These are phyloP conservation scores for Danio aesculapii DNA, from an alignment of 2,797 vertebrate genomes.

Conservation along the genomic window DNA sequence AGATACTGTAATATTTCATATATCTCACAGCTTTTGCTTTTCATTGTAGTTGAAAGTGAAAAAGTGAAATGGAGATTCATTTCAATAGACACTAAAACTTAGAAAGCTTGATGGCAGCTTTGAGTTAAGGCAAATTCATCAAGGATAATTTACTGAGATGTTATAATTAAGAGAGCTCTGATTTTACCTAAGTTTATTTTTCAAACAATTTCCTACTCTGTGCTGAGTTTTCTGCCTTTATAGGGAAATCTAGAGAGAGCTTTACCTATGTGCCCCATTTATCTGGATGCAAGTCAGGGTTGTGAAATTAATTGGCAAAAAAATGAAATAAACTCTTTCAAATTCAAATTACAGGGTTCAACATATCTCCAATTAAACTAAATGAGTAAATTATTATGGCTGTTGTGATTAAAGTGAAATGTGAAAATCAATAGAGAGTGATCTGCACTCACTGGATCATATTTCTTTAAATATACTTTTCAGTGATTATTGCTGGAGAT, in stretches of 20 bases:
- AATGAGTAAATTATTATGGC: no score
- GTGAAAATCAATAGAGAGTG: no score
- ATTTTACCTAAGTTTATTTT: background rate
- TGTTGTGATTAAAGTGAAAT: no score
- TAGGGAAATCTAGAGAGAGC: slow-evolving; percentile 10
- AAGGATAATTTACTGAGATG: background rate
- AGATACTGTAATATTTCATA: background rate
- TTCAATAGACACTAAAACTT: background rate
- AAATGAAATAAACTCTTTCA: no score
- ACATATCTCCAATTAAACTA: no score
- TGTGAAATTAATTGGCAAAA: background rate
- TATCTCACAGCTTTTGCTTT: background rate
- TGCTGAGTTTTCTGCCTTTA: slow-evolving; percentile 14
- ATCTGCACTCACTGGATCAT: no score
- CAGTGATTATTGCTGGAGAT: no score
- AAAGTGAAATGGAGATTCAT: background rate
- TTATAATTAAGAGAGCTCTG: background rate
- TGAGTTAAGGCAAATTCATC: background rate
- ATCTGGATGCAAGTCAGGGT: background rate
- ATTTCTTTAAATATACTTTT: no score
- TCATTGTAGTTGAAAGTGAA: background rate
- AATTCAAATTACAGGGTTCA: no score
- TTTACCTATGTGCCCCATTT: background rate
- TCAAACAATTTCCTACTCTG: slow-evolving; percentile 2
- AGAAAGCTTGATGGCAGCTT: slow-evolving; percentile 5